Evolutionary conservation across 2,113 vertebrate genomes (phyloP), one percentile per base, ranked within the genome.

Genomic region (Indicator indicator): DNA sequence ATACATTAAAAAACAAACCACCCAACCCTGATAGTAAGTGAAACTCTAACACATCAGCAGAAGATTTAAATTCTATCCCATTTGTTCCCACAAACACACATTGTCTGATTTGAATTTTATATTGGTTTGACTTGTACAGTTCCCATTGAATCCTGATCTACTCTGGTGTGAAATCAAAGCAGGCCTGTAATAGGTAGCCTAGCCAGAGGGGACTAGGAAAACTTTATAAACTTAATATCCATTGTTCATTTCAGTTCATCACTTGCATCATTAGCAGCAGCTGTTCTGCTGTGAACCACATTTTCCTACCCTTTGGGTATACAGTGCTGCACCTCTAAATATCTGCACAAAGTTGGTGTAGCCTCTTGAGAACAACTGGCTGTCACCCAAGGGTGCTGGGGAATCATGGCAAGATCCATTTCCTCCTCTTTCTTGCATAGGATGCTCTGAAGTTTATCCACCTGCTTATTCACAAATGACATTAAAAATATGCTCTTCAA

Each of bases 191-290:
- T 40, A 95, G 88, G 93, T 95, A 89, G 68, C 72, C 75, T 56
- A 88, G 82, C 82, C 69, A 94, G 85, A 90, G 58, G 85, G 55
- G 24, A 86, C 52, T 46, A 88, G 23, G 2, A 1, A 86, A 94
- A 86, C 69, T 80, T 94, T 7, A 89, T 94, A 94, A 93, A 76
- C 77, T 85, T 86, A 80, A 86, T 81, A 90, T 75, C 67, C 44
- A 92, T 93, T 90, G 81, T 75, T 86, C 89, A 89, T 93, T 89
- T 96, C 58, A 89, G 82, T 89, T 88, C 82, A 91, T 91, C 84
- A 62, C 56, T 95, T 94, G 60, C 79, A 88, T 83, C 93, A 91
- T 86, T 86, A 91, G 62, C 58, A 94, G 79, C 87, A 97, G 72
- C 79, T 95, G 89, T 83, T 95, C 60, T 77, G 30, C 69, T 80